Evolutionary conservation across 2,888 invertebrate species (phyloP).

Genomic region (Electrophaes corylata): DNA sequence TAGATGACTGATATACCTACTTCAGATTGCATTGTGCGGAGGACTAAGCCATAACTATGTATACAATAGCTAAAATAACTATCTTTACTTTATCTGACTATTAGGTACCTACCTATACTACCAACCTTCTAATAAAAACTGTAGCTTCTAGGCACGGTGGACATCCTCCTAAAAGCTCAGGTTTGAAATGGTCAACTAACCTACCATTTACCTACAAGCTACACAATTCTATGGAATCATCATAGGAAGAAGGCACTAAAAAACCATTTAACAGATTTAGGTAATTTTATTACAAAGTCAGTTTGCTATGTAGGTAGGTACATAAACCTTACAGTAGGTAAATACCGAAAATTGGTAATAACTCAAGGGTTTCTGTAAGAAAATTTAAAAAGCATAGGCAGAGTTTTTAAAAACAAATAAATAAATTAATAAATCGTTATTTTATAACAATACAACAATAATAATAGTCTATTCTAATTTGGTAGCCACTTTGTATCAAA

Average conservation of each 20-base stretch:
- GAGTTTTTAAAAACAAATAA: constrained; percentile 14
- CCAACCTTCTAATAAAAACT: too few relatives aligned
- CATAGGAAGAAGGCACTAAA: neutral
- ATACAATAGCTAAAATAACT: too few relatives aligned
- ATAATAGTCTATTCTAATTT: constrained; percentile 17
- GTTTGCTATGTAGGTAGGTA: constrained; percentile 5
- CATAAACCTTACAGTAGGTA: constrained; percentile 1
- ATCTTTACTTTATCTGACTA: too few relatives aligned
- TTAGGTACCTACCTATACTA: too few relatives aligned
- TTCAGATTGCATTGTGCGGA: too few relatives aligned
- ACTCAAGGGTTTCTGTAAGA: neutral
- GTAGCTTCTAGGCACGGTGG: too few relatives aligned
- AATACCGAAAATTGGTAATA: neutral
- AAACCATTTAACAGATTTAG: neutral
- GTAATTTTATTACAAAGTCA: constrained; percentile 13
- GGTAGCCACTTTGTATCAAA: constrained; percentile 14
- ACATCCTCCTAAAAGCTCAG: too few relatives aligned
- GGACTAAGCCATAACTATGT: too few relatives aligned
- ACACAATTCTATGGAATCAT: too few relatives aligned
- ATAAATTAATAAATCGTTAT: constrained; percentile 15
- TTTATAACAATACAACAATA: constrained; percentile 21
- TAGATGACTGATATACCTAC: too few relatives aligned
- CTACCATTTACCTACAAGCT: too few relatives aligned
- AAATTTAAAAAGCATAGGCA: constrained; percentile 7
- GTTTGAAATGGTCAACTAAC: too few relatives aligned